These are phyloP conservation scores for Teleopsis dalmanni DNA, from an alignment of 1,140 invertebrate species.

Conservation along the genomic window DNA sequence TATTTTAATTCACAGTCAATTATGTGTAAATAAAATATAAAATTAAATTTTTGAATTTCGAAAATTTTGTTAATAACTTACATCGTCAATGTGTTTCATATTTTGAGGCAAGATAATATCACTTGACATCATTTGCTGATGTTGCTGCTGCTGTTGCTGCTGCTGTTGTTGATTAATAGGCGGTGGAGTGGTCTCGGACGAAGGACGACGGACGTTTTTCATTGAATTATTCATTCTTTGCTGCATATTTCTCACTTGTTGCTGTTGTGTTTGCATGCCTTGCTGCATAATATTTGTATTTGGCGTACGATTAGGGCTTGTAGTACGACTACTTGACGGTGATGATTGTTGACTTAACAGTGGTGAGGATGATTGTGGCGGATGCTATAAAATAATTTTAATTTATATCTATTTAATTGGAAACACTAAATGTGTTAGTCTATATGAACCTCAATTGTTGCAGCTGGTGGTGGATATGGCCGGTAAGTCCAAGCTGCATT, in stretches of 20 bases:
- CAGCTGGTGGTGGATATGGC: constrained; percentile 9
- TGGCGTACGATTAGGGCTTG: constrained; percentile 49
- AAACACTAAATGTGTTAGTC: constrained; percentile 1
- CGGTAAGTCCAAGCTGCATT: constrained; percentile 18
- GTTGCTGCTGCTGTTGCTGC: constrained; percentile 14
- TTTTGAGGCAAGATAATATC: constrained; percentile 23
- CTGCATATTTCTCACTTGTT: constrained; percentile 27
- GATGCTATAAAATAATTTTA: constrained; percentile 30
- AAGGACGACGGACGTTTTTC: constrained; percentile 40
- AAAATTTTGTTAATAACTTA: constrained; percentile 15
- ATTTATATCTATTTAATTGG: constrained; percentile 3
- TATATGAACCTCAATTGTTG: constrained; percentile 7
- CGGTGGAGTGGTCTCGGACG: constrained; percentile 48
- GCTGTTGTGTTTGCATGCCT: constrained; percentile 21
- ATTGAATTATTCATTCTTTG: constrained; percentile 25
- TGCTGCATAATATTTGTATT: constrained; percentile 43
- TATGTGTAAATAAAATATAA: neutral
- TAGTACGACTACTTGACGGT: constrained; percentile 52
- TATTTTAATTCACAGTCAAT: neutral
- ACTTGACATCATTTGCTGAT: constrained; percentile 13
- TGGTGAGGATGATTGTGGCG: constrained; percentile 47
- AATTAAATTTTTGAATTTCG: neutral
- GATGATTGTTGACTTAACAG: constrained; percentile 52
- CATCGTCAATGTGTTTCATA: constrained; percentile 30
- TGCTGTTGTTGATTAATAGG: constrained; percentile 20